phyloP scores from a whole-genome alignment of 2,113 vertebrate species.

The Actenoides lindsayi region DNA sequence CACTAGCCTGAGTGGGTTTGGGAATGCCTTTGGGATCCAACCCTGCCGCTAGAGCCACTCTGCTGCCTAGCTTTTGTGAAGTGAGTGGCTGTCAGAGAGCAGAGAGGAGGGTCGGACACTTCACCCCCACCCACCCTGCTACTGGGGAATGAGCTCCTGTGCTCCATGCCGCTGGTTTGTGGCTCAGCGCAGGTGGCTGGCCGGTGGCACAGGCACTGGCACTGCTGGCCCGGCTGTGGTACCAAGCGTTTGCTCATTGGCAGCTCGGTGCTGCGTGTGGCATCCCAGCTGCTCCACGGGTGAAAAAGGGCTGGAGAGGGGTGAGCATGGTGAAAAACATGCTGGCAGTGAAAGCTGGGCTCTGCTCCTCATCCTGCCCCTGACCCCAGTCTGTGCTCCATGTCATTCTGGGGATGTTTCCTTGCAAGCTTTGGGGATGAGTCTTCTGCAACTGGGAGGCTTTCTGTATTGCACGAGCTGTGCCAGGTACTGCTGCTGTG shows the following conservation, averaged over 20 bases:
- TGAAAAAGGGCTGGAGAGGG: background rate
- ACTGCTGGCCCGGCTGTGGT: background rate
- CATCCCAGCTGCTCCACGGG: background rate
- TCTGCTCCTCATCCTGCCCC: background rate
- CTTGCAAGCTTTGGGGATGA: background rate
- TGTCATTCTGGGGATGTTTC: background rate
- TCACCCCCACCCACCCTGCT: background rate
- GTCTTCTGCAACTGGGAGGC: background rate
- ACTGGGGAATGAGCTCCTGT: background rate
- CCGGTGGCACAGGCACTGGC: background rate
- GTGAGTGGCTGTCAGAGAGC: background rate
- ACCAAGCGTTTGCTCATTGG: background rate
- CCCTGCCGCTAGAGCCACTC: background rate
- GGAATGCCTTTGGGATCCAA: background rate
- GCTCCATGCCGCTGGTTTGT: rapidly evolving
- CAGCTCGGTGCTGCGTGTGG: background rate
- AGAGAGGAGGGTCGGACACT: background rate
- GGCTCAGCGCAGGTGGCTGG: rapidly evolving
- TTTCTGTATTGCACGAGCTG: rapidly evolving
- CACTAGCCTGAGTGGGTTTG: background rate
- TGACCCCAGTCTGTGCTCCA: background rate
- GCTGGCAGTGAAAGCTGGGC: rapidly evolving
- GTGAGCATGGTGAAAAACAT: rapidly evolving
- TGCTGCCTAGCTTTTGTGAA: background rate
- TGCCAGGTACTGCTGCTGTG: rapidly evolving